Base-by-base conservation (phyloP, 1,140 invertebrate genomes). In the Neodiprion pinetum region DNA sequence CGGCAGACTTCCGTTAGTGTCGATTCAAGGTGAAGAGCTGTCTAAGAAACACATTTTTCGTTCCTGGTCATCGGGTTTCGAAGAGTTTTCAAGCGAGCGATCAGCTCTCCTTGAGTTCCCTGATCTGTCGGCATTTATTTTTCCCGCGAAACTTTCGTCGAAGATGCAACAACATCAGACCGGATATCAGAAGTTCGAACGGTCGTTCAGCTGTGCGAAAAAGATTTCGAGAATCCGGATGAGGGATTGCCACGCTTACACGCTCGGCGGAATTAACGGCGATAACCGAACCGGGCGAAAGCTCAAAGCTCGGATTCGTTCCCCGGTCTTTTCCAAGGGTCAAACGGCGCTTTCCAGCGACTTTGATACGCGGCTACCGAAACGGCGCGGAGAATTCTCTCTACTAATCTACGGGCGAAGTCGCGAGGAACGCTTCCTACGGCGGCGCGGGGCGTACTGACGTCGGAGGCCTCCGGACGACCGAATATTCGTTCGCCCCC, bases 381-480 rank as follows among this genome's bases (percentile, higher is more conserved):
- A 1, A 40, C 28, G 28, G 28, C 28, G 28, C 28, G 28, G 28
- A 40, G 28, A 40, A 40, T 40, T 40, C 28, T 40, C 28, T 40
- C 28, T 40, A 40, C 28, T 61, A 61, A 61, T 61, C 53, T 61
- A 61, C 53, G 53, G 53, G 9, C 53, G 53, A 40, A 40, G 28
- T 61, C 53, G 5, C 53, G 53, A 61, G 11, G 53, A 61, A 17
- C 53, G 53, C 53, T 61, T 61, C n/a, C 53, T 61, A 61, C 53
- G 53, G 9, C 53, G 53, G 53, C 53, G 53, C 53, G 53, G 53
- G 53, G 53, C 53, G 53, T 61, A 61, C 53, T 61, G 53, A 61
- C 53, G 53, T 61, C 53, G 53, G 11, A 12, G 53, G n/a, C 53
- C 11, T 61, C 53, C 53, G 53, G 53, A 61, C 53, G 53, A 61